Conservation (phyloP, 1,140 invertebrate genomes). For the Nasonia longicornis region DNA sequence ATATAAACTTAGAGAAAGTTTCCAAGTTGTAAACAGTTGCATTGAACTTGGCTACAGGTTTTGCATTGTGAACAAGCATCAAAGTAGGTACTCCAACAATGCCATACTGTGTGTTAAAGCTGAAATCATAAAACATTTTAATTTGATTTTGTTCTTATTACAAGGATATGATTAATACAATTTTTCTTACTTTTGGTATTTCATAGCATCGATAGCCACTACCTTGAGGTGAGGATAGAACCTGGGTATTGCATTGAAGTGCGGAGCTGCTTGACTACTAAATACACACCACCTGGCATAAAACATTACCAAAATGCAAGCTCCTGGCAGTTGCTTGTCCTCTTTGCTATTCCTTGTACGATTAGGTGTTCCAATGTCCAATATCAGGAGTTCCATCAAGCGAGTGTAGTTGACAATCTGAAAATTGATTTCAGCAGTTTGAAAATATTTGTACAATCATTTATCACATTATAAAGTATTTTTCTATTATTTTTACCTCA, state of each 20-base stretch:
- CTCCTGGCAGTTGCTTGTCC: slow-evolving; percentile 69
- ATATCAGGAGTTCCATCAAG: slow-evolving; percentile 70
- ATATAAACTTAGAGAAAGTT: slow-evolving; percentile 85
- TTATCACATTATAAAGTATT: not conserved
- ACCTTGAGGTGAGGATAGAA: slow-evolving; percentile 89
- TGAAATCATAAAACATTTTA: slow-evolving; percentile 56
- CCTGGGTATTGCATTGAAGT: slow-evolving; percentile 89
- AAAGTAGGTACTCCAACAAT: slow-evolving; percentile 94
- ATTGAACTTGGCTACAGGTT: slow-evolving; percentile 89
- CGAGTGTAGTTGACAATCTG: slow-evolving; percentile 73
- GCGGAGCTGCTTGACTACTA: slow-evolving; percentile 87
- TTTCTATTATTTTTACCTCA: slow-evolving; percentile 54
- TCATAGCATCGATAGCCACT: slow-evolving; percentile 90
- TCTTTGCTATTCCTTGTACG: slow-evolving; percentile 61
- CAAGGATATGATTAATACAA: slow-evolving; percentile 10
- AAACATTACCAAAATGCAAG: slow-evolving; percentile 88
- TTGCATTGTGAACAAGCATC: slow-evolving; percentile 92
- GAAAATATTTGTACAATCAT: slow-evolving; percentile 6
- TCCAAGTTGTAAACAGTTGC: slow-evolving; percentile 84
- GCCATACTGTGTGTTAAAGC: slow-evolving; percentile 92
- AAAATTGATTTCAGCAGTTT: slow-evolving; percentile 21
- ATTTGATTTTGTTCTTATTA: not conserved
- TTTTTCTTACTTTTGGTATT: slow-evolving; percentile 78
- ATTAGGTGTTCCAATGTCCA: slow-evolving; percentile 69
- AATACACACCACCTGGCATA: slow-evolving; percentile 92